Evolutionary conservation across 2,888 invertebrate species (phyloP).

Genomic region (Amphipoea oculea): DNA sequence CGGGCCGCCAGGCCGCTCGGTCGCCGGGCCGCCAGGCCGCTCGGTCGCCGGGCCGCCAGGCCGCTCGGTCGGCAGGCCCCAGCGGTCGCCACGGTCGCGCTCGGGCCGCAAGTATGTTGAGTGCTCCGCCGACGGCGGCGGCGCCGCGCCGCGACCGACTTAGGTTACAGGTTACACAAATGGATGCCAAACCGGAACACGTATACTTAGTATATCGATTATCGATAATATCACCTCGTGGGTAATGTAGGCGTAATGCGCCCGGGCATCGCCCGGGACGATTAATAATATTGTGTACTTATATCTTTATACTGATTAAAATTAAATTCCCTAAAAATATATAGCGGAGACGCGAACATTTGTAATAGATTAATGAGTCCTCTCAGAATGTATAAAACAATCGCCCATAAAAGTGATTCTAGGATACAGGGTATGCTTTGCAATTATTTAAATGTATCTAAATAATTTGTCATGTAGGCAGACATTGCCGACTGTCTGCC

Average conservation of each 20-base stretch:
- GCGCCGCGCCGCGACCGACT: constrained; percentile 74
- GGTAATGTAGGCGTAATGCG: constrained; percentile 84
- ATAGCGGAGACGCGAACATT: constrained; percentile 87
- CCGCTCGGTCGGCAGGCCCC: too few relatives aligned
- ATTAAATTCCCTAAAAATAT: constrained; percentile 85
- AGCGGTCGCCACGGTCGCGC: constrained; percentile 19
- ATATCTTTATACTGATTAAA: constrained; percentile 87
- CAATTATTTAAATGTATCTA: constrained; percentile 95
- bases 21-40: too few relatives aligned
- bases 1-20: too few relatives aligned
- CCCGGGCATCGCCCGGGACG: constrained; percentile 76
- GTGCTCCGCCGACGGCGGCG: constrained; percentile 71
- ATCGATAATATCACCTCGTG: constrained; percentile 87
- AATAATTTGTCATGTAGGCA: constrained; percentile 89
- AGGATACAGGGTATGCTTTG: constrained; percentile 99
- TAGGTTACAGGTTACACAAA: constrained; percentile 83
- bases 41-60: too few relatives aligned
- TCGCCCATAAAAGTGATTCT: constrained; percentile 94
- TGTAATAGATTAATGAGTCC: constrained; percentile 87
- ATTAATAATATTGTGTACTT: constrained; percentile 84
- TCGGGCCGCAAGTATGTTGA: constrained; percentile 41
- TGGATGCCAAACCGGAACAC: constrained; percentile 89
- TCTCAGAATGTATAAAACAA: constrained; percentile 89
- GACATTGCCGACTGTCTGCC: constrained; percentile 81
- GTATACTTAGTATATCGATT: constrained; percentile 87